These are phyloP conservation scores for Thaumetopoea pityocampa DNA, from an alignment of 1,140 invertebrate genomes.

Conservation along the genomic window DNA sequence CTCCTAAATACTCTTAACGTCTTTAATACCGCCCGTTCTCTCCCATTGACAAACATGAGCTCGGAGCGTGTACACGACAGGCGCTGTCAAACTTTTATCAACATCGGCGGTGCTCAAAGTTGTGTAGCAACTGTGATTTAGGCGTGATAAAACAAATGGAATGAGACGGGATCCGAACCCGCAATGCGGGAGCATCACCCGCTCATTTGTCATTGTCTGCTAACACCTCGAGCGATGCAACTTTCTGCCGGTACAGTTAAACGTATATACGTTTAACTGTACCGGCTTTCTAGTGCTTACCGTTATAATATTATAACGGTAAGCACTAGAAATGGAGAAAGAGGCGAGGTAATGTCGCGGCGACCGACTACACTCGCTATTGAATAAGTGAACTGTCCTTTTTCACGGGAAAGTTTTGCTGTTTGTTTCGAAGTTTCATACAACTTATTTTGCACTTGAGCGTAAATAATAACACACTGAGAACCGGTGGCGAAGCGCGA, in stretches of 20 bases:
- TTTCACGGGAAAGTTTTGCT: slow-evolving; percentile 59
- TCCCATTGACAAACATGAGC: slow-evolving; percentile 61
- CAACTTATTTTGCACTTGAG: slow-evolving; percentile 59
- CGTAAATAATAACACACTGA: slow-evolving; percentile 60
- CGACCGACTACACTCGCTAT: slow-evolving; percentile 57
- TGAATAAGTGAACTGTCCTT: slow-evolving; percentile 72
- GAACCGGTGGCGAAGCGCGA: too few species aligned
- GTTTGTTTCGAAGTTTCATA: slow-evolving; percentile 56
- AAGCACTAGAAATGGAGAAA: slow-evolving; percentile 61
- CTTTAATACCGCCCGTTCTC: slow-evolving; percentile 67
- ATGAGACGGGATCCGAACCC: slow-evolving; percentile 44
- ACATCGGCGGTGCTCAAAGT: slow-evolving; percentile 37
- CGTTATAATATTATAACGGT: slow-evolving; percentile 70
- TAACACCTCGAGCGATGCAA: slow-evolving; percentile 53
- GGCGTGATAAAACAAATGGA: slow-evolving; percentile 67
- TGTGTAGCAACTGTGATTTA: slow-evolving; percentile 67
- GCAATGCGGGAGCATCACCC: slow-evolving; percentile 66
- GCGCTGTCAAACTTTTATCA: slow-evolving; percentile 67
- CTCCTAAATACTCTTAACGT: slow-evolving; percentile 74
- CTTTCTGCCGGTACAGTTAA: slow-evolving; percentile 62
- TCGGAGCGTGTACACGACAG: slow-evolving; percentile 55
- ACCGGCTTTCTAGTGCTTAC: too few species aligned
- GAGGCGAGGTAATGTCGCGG: slow-evolving; percentile 51
- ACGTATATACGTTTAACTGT: too few species aligned
- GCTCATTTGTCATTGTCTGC: slow-evolving; percentile 69